These are phyloP conservation scores for Lasioglossum calceatum DNA, from an alignment of 2,888 invertebrate species.

Conservation along the genomic window DNA sequence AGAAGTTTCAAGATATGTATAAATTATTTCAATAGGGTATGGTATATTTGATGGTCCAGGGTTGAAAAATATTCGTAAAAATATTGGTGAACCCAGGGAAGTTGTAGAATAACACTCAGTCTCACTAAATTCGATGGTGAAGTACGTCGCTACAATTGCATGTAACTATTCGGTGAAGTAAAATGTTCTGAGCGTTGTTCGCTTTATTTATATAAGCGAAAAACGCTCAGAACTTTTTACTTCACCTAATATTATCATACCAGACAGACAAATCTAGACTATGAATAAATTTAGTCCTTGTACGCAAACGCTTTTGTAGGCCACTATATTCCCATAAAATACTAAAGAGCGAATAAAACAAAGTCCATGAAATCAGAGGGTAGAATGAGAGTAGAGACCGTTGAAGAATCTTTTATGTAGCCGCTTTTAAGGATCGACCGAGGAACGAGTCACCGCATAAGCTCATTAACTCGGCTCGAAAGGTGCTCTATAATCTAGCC, in stretches of 20 bases:
- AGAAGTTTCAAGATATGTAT: background rate
- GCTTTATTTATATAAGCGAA: too few relatives aligned
- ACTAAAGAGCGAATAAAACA: background rate
- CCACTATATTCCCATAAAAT: background rate
- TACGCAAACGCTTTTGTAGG: too few relatives aligned
- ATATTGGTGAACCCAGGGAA: too few relatives aligned
- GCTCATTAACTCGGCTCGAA: constrained; percentile 3
- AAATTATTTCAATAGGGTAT: background rate
- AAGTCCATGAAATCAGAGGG: background rate
- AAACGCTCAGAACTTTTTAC: too few relatives aligned
- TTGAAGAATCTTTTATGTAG: background rate
- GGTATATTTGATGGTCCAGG: too few relatives aligned
- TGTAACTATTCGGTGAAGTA: too few relatives aligned
- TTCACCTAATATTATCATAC: too few relatives aligned
- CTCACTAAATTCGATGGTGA: too few relatives aligned
- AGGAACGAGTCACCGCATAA: background rate
- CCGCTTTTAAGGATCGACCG: background rate
- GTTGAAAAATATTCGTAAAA: too few relatives aligned
- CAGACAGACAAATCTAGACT: background rate
- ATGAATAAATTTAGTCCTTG: background rate
- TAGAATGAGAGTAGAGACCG: background rate
- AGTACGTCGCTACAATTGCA: too few relatives aligned
- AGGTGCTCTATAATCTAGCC: background rate
- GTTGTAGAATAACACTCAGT: too few relatives aligned
- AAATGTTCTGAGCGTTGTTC: too few relatives aligned